A percentile compares a stretch with the other conserved stretches of the same genome.
Evolutionary conservation across 2,113 vertebrate genomes (phyloP).

Genomic region (Ahaetulla prasina): DNA sequence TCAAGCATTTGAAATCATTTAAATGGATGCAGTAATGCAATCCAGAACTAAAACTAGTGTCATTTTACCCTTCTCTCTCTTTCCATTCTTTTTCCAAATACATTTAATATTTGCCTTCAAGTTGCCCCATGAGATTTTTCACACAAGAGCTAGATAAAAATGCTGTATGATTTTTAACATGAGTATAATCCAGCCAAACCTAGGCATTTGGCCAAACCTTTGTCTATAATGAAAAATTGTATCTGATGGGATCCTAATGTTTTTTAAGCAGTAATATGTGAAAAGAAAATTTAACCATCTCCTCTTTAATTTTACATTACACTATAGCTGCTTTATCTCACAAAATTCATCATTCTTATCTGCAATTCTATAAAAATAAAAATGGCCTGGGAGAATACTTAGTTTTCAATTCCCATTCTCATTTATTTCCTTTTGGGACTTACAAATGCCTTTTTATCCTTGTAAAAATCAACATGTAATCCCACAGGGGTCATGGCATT

Average conservation of each 20-base stretch:
- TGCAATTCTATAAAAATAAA: not conserved
- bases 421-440: not conserved
- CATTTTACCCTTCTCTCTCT: not conserved
- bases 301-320: not conserved
- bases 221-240: not conserved
- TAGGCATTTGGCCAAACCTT: not conserved
- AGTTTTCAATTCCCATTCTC: not conserved
- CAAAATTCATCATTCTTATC: not conserved
- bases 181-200: not conserved
- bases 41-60: not conserved
- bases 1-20: not conserved
- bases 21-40: not conserved
- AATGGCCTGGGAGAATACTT: not conserved
- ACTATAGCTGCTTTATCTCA: not conserved
- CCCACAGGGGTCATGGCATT: not conserved
- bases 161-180: not conserved
- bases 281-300: not conserved
- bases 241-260: not conserved
- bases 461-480: not conserved
- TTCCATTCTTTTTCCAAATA: not conserved
- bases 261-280: not conserved
- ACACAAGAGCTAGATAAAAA: not conserved
- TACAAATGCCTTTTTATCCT: not conserved
- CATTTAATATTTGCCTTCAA: not conserved
- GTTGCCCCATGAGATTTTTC: not conserved